Conservation (phyloP, 2,888 invertebrate species). For the Anodontia alba region DNA sequence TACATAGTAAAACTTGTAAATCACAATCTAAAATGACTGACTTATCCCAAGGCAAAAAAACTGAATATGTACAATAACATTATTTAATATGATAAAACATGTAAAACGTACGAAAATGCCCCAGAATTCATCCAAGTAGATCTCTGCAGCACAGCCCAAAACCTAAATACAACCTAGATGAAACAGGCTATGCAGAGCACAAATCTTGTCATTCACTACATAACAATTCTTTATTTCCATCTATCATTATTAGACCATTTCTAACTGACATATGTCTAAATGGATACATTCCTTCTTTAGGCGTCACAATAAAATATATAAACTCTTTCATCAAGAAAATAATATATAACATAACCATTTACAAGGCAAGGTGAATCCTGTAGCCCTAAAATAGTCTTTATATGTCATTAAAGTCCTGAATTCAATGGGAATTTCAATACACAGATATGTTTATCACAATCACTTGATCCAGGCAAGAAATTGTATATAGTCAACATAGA, state of each 20-base stretch:
- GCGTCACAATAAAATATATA: slow-evolving; percentile 6
- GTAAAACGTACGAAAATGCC: not conserved
- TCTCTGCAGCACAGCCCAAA: not conserved
- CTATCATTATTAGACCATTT: not conserved
- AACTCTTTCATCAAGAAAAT: slow-evolving; percentile 14
- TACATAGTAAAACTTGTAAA: slow-evolving; percentile 1
- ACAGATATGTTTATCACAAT: slow-evolving; percentile 55
- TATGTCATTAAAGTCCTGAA: slow-evolving; percentile 7
- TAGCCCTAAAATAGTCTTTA: slow-evolving; percentile 2
- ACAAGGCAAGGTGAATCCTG: slow-evolving; percentile 11
- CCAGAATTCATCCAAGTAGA: not conserved
- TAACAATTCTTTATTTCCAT: too few species aligned
- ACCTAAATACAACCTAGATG: not conserved
- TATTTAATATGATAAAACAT: slow-evolving; percentile 1
- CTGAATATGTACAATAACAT: not conserved
- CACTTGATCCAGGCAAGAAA: slow-evolving; percentile 57
- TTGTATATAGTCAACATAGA: slow-evolving; percentile 38
- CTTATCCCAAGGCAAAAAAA: not conserved
- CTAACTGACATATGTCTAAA: not conserved
- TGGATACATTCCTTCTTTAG: not conserved
- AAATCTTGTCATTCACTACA: too few species aligned
- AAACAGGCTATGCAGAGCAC: not conserved
- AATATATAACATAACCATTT: slow-evolving; percentile 11
- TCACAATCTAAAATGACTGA: slow-evolving; percentile 12
- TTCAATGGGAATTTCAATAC: not conserved